Evolutionary conservation across 1,140 invertebrate species (phyloP).

Genomic region (Matsumurasca onukii): DNA sequence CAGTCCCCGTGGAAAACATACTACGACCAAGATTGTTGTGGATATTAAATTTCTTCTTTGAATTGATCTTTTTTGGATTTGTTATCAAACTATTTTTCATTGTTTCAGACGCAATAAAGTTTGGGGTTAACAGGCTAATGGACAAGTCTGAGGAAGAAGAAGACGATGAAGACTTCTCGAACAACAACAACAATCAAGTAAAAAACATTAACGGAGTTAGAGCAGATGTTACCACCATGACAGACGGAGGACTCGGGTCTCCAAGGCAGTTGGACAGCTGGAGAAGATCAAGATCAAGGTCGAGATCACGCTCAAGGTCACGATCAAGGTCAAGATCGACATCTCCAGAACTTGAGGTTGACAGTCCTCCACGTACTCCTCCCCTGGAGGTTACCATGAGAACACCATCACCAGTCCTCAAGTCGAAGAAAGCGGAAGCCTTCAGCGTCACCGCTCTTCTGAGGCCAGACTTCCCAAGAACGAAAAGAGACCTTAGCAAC

Average conservation of each 20-base stretch:
- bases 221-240: slow-evolving; percentile 60
- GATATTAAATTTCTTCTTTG: no score
- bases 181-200: slow-evolving; percentile 30
- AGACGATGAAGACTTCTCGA: slow-evolving; percentile 33
- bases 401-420: slow-evolving; percentile 22
- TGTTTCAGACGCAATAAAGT: slow-evolving; percentile 68
- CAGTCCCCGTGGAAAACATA: no score
- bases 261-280: slow-evolving; percentile 36
- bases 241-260: slow-evolving; percentile 47
- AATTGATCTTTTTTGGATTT: not conserved
- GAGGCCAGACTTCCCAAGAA: slow-evolving; percentile 69
- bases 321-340: slow-evolving; percentile 54
- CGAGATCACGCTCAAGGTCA: slow-evolving; percentile 46
- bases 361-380: slow-evolving; percentile 59
- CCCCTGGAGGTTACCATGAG: slow-evolving; percentile 48
- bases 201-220: slow-evolving; percentile 42
- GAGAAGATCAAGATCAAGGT: slow-evolving; percentile 41
- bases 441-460: slow-evolving; percentile 77
- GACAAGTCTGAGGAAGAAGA: slow-evolving; percentile 40
- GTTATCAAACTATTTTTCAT: slow-evolving; percentile 38
- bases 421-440: slow-evolving; percentile 65
- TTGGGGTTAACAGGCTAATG: slow-evolving; percentile 68
- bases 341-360: slow-evolving; percentile 69
- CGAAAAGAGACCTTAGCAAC: slow-evolving; percentile 51
- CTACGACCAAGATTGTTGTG: no score